These are phyloP conservation scores for Drosophila nigromelanica DNA, from an alignment of 1,140 invertebrate genomes.

Conservation along the genomic window DNA sequence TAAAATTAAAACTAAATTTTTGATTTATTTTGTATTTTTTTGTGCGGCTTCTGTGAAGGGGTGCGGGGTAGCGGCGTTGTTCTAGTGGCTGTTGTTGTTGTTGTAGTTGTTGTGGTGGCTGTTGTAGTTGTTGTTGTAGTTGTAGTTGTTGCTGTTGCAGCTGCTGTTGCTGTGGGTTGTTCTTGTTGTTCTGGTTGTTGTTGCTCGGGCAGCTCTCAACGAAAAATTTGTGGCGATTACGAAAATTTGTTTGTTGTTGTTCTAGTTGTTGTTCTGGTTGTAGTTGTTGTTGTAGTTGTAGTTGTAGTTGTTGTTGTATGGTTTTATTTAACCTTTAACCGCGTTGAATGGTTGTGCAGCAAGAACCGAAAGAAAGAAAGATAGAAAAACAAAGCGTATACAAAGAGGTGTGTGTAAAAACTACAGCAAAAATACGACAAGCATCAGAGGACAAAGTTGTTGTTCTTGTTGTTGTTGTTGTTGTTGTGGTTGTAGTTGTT, in stretches of 20 bases:
- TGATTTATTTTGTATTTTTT: slow-evolving; percentile 9
- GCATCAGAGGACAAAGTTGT: slow-evolving; percentile 9
- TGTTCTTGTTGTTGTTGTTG: neutral
- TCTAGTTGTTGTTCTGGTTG: too few relatives aligned
- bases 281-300: slow-evolving; percentile 50
- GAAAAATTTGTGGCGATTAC: slow-evolving; percentile 72
- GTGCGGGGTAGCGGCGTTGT: slow-evolving; percentile 42
- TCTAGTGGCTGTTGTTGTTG: slow-evolving; percentile 30
- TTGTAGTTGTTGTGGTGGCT: slow-evolving; percentile 36
- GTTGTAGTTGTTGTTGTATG: slow-evolving; percentile 40
- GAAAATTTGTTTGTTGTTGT: slow-evolving; percentile 66
- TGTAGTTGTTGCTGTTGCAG: slow-evolving; percentile 38
- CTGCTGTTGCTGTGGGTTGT: slow-evolving; percentile 35
- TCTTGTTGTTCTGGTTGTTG: slow-evolving; percentile 32
- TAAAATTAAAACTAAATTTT: slow-evolving; percentile 43
- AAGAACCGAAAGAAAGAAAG: slow-evolving; percentile 65
- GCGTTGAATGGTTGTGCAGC: slow-evolving; percentile 40
- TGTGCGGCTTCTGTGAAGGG: slow-evolving; percentile 6
- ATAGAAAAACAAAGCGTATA: slow-evolving; percentile 68
- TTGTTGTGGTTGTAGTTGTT: too few relatives aligned
- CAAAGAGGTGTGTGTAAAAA: slow-evolving; percentile 34
- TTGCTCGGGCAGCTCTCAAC: slow-evolving; percentile 69
- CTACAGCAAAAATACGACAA: slow-evolving; percentile 25
- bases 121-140: slow-evolving; percentile 43
- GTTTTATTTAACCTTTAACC: slow-evolving; percentile 44